phyloP scores from a whole-genome alignment of 2,888 invertebrate species.

The Alloscopus bannaensis region DNA sequence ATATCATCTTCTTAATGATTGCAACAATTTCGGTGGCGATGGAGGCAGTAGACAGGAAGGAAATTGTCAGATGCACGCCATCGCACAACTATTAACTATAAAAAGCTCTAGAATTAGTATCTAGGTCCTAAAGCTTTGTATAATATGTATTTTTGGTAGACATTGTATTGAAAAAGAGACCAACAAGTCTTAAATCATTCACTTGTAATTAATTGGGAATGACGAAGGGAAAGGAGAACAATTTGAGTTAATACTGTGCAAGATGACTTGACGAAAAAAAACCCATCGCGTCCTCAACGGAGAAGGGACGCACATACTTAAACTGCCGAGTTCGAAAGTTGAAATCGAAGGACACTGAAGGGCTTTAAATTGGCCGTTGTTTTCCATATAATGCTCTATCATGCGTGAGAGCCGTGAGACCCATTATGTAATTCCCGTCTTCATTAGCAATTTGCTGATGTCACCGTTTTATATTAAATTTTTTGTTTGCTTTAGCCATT shows the following conservation, averaged over 20 bases:
- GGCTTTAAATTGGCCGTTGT: conserved; percentile 9
- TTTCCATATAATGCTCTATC: conserved; percentile 46
- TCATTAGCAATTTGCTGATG: conserved; percentile 54
- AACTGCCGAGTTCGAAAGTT: not conserved
- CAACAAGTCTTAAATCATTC: conserved; percentile 41
- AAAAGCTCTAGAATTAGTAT: no score
- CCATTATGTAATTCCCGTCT: conserved; percentile 19
- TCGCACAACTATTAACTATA: conserved; percentile 18
- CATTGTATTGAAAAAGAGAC: conserved; percentile 12
- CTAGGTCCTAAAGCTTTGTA: no score
- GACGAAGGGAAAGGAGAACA: conserved; percentile 4
- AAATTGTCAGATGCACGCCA: conserved; percentile 58
- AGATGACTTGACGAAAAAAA: conserved; percentile 5
- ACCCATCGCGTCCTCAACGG: no score
- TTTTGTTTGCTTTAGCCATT: no score
- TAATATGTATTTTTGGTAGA: no score
- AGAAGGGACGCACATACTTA: conserved; percentile 22
- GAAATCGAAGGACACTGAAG: not conserved
- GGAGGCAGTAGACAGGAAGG: conserved; percentile 59
- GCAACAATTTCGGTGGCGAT: conserved; percentile 57
- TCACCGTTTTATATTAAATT: conserved; percentile 53
- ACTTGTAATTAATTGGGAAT: conserved; percentile 56
- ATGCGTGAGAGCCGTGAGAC: conserved; percentile 40
- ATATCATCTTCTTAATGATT: conserved; percentile 45
- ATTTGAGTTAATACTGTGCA: no score